Evolutionary conservation across 2,888 invertebrate genomes (phyloP), one percentile per base, ranked within the genome.

Genomic region (Hartigia nigra): DNA sequence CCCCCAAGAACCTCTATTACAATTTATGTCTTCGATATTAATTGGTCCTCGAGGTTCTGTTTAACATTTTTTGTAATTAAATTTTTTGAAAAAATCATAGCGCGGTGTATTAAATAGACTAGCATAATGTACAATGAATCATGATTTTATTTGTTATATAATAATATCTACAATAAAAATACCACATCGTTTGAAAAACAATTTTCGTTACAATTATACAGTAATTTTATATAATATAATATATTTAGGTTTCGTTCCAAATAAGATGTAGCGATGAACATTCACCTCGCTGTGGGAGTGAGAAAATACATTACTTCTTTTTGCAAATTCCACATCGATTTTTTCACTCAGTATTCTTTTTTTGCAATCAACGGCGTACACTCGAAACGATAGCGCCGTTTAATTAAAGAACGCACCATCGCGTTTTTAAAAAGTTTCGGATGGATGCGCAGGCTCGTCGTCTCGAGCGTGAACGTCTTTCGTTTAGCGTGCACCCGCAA

Each of bases 91-190:
- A n/a, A n/a, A n/a, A n/a, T n/a, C n/a, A n/a, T n/a, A n/a, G n/a
- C n/a, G n/a, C n/a, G 39, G 14, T 55, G 14, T 23, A 55, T 55
- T 55, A 23, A 55, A 23, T 55, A 55, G 34, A 34, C 14, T 55
- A 55, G 9, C 9, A 55, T 5, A 5, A 14, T 23, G 1, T 90
- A 90, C 89, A 90, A 90, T 90, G 89, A 90, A 90, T 90, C 88
- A 91, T 91, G 88, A 89, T 88, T 89, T 91, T 90, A 91, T 91
- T 91, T 87, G 89, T 90, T 90, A 90, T 90, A 89, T 89, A 90
- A 90, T 90, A 90, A 90, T 90, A 90, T 90, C 90, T 90, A 90
- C 90, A 90, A 90, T 90, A 90, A 90, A 90, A 90, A 90, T 90
- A 90, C 90, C 90, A 90, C 90, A 90, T 90, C 90, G 90, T 90